These are phyloP conservation scores for Drosophila atripex DNA, from an alignment of 2,888 invertebrate genomes.

Conservation along the genomic window DNA sequence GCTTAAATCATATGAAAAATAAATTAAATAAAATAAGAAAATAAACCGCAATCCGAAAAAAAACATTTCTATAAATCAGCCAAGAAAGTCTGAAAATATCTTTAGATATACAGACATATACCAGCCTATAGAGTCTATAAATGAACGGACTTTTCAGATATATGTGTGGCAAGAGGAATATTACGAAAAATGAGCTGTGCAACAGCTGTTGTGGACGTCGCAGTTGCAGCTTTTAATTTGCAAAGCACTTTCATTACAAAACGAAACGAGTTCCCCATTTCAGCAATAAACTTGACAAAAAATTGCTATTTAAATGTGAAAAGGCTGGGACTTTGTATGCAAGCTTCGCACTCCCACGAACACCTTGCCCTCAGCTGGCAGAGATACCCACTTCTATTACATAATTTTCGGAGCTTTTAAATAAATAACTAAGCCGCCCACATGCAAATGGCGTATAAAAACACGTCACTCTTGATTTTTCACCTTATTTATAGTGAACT, in stretches of 20 bases:
- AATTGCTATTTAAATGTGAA: neutral
- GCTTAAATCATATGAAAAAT: slow-evolving; percentile 49
- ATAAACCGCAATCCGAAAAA: slow-evolving; percentile 23
- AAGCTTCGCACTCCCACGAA: neutral
- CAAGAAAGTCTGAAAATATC: slow-evolving; percentile 30
- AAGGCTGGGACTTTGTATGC: neutral
- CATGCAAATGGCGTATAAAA: slow-evolving; percentile 15
- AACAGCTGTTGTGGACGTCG: slow-evolving; percentile 16
- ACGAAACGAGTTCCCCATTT: neutral
- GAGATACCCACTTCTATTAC: slow-evolving; percentile 3
- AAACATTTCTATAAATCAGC: slow-evolving; percentile 52
- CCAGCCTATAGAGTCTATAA: slow-evolving; percentile 34
- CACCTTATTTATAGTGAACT: slow-evolving; percentile 35
- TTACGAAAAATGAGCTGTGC: slow-evolving; percentile 17
- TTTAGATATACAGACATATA: slow-evolving; percentile 38
- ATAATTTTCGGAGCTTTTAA: slow-evolving; percentile 20
- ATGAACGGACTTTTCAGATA: slow-evolving; percentile 16
- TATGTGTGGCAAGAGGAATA: slow-evolving; percentile 12
- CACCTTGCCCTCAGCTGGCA: neutral
- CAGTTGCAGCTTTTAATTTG: slow-evolving; percentile 4
- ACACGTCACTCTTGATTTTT: slow-evolving; percentile 26
- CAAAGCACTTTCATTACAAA: neutral
- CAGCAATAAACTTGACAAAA: neutral
- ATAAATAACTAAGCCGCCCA: slow-evolving; percentile 27
- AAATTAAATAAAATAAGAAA: slow-evolving; percentile 72